Evolutionary conservation across 1,140 invertebrate species (phyloP), one percentile per base, ranked within the genome.

Genomic region (Carposina sasakii): DNA sequence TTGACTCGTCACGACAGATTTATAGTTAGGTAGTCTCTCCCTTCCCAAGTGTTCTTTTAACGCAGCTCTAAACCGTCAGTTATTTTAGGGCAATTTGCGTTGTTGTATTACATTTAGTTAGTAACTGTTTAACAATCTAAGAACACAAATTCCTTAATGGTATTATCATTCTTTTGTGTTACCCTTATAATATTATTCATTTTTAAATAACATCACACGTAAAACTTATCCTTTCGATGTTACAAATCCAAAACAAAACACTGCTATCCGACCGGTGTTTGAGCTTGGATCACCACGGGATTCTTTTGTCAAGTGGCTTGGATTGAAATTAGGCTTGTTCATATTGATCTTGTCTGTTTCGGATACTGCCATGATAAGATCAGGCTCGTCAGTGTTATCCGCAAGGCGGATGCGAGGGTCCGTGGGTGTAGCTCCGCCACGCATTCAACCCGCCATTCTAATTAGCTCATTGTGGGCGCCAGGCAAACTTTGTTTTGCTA

Each of bases 391-490:
- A 63, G 58, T 60, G 62, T 70, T 55, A 63, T 62, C 72, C 60
- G 66, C 72, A 69, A 79, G 68, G 71, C 78, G 75, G 76, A 83
- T 81, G 68, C 76, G 67, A 71, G 73, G 75, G 69, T 71, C 67
- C 68, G 79, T 83, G 76, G 79, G 79, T 76, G 72, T 63, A 69
- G 70, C 62, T 62, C 66, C 53, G 57, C 67, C 41, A 67, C 63
- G 63, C 68, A 52, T 60, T 61, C 63, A 60, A 57, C 67, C 76
- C 71, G 74, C 75, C 78, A 81, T 83, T 81, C 78, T 81, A 83
- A 83, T 83, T 83, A 83, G 72, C 74, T 60, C 75, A 83, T 83
- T 83, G 79, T 83, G 76, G 78, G 70, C 63, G 66, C 54, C 58
- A 66, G 71, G 67, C 64, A 69, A 71, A 74, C 63, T 78, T 76